Evolutionary conservation across 2,888 invertebrate genomes (phyloP), one percentile per base, ranked within the genome.

Genomic region (Ctena decussata): DNA sequence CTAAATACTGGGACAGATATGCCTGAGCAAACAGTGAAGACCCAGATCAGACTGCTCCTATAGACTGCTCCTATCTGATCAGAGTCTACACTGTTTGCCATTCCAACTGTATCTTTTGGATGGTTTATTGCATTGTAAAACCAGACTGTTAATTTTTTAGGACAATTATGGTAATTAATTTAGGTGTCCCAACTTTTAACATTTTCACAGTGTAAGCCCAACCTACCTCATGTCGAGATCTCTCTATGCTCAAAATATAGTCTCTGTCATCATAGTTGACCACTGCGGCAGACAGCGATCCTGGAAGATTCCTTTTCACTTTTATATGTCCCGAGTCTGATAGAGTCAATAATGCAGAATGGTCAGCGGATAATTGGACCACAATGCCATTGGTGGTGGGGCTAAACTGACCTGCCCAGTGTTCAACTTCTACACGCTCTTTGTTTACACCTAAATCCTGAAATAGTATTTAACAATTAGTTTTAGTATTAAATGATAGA

Each of bases 151-250:
- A n/a, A n/a, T n/a, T n/a, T n/a, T n/a, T n/a, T n/a, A n/a, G n/a
- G n/a, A n/a, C n/a, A n/a, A n/a, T n/a, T n/a, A n/a, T n/a, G n/a
- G n/a, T n/a, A n/a, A n/a, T n/a, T n/a, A n/a, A n/a, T n/a, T n/a
- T n/a, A n/a, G n/a, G n/a, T n/a, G n/a, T n/a, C n/a, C n/a, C n/a
- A n/a, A n/a, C n/a, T n/a, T n/a, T n/a, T n/a, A n/a, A n/a, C n/a
- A n/a, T n/a, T n/a, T n/a, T n/a, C n/a, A n/a, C n/a, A n/a, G n/a
- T n/a, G n/a, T n/a, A n/a, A n/a, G n/a, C n/a, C n/a, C n/a, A n/a
- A n/a, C n/a, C n/a, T n/a, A 94, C 94, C 91, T 93, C 93, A 77
- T 86, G 72, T 69, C 87, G 85, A 44, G 89, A 85, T 57, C 86
- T 84, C 65, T 92, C 84, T 76, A 93, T 75, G 8, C 91, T 90